Percentiles rank a stretch among this genome's conserved stretches.
phyloP scores from a whole-genome alignment of 2,888 invertebrate species.

The Gastrophysa polygoni region DNA sequence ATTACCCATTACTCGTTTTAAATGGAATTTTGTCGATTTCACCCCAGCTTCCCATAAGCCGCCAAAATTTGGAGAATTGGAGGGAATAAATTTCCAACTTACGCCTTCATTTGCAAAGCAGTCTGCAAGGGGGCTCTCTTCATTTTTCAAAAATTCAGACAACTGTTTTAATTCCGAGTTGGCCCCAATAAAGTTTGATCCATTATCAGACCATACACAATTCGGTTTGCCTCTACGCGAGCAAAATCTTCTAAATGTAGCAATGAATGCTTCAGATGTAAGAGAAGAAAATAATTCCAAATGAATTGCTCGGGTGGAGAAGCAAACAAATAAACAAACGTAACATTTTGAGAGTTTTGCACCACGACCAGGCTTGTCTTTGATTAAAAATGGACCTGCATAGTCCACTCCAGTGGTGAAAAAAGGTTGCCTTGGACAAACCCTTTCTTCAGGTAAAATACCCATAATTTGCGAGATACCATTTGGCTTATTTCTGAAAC shows the following conservation, averaged over 20 bases:
- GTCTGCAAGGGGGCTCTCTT: not conserved
- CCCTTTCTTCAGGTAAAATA: slow-evolving; percentile 21
- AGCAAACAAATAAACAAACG: slow-evolving; percentile 18
- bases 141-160: slow-evolving; percentile 7
- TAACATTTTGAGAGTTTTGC: slow-evolving; percentile 16
- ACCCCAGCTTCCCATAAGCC: slow-evolving; percentile 47
- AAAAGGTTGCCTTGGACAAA: slow-evolving; percentile 22
- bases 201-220: slow-evolving; percentile 22
- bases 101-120: slow-evolving; percentile 19
- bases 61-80: slow-evolving; percentile 42
- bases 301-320: slow-evolving; percentile 20
- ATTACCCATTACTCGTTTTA: slow-evolving; percentile 38
- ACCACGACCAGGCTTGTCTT: slow-evolving; percentile 18
- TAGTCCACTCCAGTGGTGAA: slow-evolving; percentile 24
- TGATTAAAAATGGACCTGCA: slow-evolving; percentile 25
- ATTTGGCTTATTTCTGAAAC: slow-evolving; percentile 19
- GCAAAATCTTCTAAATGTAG: slow-evolving; percentile 25
- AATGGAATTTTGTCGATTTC: slow-evolving; percentile 42
- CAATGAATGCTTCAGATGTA: slow-evolving; percentile 22
- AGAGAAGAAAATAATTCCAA: slow-evolving; percentile 17
- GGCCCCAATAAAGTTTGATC: slow-evolving; percentile 24
- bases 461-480: slow-evolving; percentile 16
- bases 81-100: slow-evolving; percentile 45
- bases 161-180: slow-evolving; percentile 14
- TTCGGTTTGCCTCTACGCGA: slow-evolving; percentile 18